A percentile compares a stretch with the other conserved stretches of the same genome.
Evolutionary conservation across 1,140 invertebrate species (phyloP).

Genomic region (Drosophila santomea): DNA sequence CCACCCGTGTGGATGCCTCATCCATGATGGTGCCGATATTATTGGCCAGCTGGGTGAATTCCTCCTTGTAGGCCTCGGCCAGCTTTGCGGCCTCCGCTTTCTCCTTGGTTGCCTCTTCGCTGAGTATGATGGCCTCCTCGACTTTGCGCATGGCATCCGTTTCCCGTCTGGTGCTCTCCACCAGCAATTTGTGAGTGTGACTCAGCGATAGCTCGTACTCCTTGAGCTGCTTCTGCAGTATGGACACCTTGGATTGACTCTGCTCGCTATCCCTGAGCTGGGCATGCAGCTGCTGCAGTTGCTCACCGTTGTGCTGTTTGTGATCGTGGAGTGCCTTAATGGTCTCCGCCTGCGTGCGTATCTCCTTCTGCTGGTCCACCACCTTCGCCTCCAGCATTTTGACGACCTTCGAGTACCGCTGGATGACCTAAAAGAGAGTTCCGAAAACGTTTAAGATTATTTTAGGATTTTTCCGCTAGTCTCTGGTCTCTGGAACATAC

Average conservation of each 20-base stretch:
- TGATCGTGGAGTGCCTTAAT: slow-evolving; percentile 64
- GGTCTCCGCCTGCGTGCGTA: slow-evolving; percentile 54
- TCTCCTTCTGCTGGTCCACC: slow-evolving; percentile 44
- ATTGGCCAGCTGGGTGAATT: slow-evolving; percentile 54
- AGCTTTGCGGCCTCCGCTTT: slow-evolving; percentile 81
- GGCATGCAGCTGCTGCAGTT: slow-evolving; percentile 34
- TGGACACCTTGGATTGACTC: slow-evolving; percentile 7
- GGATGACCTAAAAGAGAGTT: slow-evolving; percentile 25
- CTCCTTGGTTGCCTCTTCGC: slow-evolving; percentile 85
- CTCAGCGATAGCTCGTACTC: slow-evolving; percentile 55
- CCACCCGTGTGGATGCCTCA: slow-evolving; percentile 87
- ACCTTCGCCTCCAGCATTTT: slow-evolving; percentile 52
- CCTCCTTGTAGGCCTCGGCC: slow-evolving; percentile 69
- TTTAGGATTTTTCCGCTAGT: slow-evolving; percentile 13
- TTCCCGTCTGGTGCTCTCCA: slow-evolving; percentile 50
- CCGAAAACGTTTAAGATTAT: not conserved
- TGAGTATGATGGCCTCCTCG: slow-evolving; percentile 85
- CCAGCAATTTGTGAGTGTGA: slow-evolving; percentile 14
- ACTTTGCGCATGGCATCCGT: slow-evolving; percentile 65
- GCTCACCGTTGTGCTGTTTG: slow-evolving; percentile 40
- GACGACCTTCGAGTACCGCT: slow-evolving; percentile 44
- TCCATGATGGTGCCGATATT: slow-evolving; percentile 86
- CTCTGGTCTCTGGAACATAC: not conserved
- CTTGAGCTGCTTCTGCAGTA: slow-evolving; percentile 47
- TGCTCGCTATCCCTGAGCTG: slow-evolving; percentile 32